Conservation (phyloP, 2,113 vertebrate species). For the Rhea americana region DNA sequence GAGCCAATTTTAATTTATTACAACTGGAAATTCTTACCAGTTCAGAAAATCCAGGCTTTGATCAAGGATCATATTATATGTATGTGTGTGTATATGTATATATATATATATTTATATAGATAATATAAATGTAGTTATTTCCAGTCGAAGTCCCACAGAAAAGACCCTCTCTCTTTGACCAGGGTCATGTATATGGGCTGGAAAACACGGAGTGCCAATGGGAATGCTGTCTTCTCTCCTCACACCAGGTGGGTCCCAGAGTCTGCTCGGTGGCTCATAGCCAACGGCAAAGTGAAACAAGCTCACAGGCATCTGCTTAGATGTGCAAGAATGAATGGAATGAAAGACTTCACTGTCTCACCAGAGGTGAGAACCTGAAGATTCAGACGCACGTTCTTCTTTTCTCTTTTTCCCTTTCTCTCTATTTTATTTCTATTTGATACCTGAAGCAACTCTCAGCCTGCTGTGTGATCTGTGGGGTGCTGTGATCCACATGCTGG, state of each 20-base stretch:
- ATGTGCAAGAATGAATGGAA: conserved; percentile 84
- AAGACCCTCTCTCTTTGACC: background rate
- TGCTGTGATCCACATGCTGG: background rate
- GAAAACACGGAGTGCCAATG: background rate
- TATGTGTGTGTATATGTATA: no score
- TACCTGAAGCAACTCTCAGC: background rate
- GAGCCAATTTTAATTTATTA: background rate
- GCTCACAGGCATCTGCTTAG: conserved; percentile 81
- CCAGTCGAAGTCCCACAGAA: background rate
- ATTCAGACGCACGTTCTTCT: background rate
- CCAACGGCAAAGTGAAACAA: conserved; percentile 75
- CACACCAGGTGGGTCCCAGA: conserved; percentile 88
- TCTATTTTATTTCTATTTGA: background rate
- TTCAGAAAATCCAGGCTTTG: background rate
- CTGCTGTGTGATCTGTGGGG: background rate
- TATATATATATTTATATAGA: no score
- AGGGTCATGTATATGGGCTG: background rate
- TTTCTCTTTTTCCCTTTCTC: background rate
- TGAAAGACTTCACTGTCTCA: conserved; percentile 38
- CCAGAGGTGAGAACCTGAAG: conserved; percentile 39
- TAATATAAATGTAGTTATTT: background rate
- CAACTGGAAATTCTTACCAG: background rate
- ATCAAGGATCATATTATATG: background rate
- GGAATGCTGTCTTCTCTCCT: background rate
- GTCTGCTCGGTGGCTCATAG: conserved; percentile 89